Percentiles rank a stretch among this genome's conserved stretches.
Conservation (phyloP, 2,113 vertebrate genomes). For the Sebastes schlegelii region DNA sequence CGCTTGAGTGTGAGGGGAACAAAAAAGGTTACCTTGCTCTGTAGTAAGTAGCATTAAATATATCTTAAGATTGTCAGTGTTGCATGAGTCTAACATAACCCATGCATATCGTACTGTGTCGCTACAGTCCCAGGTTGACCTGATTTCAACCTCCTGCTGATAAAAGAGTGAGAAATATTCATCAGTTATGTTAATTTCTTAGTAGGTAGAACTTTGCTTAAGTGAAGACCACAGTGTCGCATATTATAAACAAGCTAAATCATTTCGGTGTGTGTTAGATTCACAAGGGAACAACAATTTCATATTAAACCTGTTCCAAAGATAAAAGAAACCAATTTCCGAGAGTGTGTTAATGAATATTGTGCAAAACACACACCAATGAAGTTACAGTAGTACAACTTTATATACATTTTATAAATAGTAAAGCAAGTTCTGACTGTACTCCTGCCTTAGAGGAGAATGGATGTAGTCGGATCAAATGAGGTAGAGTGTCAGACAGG, state of each 20-base stretch:
- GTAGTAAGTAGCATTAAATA: background rate
- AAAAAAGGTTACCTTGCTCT: background rate
- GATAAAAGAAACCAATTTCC: background rate
- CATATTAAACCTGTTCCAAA: background rate
- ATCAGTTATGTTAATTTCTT: slow-evolving; percentile 3
- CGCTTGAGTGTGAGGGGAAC: no score
- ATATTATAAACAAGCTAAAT: background rate
- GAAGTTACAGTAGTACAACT: no score
- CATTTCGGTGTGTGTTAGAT: background rate
- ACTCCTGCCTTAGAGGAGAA: background rate
- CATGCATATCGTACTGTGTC: background rate
- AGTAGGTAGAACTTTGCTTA: background rate
- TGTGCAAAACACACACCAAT: background rate
- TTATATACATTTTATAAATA: background rate
- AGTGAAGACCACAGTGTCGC: background rate
- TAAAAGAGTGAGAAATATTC: background rate
- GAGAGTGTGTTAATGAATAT: background rate
- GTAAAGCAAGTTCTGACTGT: background rate
- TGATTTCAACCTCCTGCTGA: slow-evolving; percentile 8
- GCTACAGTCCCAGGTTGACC: background rate
- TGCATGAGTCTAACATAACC: background rate
- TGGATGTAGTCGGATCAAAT: background rate
- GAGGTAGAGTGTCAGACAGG: slow-evolving; percentile 4
- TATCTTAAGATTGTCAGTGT: background rate
- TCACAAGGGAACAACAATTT: background rate